A percentile compares a stretch with the other conserved stretches of the same genome.
These are phyloP conservation scores for Eira barbara DNA, from an alignment of 2,113 vertebrate species.

Conservation along the genomic window DNA sequence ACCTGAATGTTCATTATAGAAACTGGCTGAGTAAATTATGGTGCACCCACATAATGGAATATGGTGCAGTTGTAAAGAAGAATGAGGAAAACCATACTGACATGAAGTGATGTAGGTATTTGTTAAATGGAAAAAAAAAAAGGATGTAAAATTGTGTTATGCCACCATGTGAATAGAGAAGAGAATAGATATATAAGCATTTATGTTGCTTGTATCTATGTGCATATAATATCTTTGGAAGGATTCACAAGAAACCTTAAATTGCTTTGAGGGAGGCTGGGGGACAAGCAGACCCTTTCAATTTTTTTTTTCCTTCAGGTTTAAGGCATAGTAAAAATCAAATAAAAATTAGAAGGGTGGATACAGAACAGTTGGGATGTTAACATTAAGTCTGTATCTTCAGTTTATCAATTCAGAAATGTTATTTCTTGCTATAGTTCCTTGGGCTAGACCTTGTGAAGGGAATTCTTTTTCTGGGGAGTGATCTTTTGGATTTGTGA, in stretches of 20 bases:
- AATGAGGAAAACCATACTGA: background rate
- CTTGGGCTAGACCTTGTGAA: conserved; percentile 35
- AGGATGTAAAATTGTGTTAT: background rate
- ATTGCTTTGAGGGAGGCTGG: background rate
- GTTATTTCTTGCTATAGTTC: conserved; percentile 41
- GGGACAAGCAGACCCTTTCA: background rate
- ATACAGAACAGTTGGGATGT: background rate
- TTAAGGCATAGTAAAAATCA: conserved; percentile 44
- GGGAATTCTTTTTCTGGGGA: conserved; percentile 40
- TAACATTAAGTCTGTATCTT: background rate
- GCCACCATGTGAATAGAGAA: background rate
- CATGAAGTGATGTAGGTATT: background rate
- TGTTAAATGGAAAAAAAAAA: background rate
- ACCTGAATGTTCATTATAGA: background rate
- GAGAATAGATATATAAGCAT: background rate
- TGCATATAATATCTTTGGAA: background rate
- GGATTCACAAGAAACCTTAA: background rate
- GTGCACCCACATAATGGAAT: background rate
- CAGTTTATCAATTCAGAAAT: conserved; percentile 44
- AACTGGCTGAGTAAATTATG: conserved; percentile 30
- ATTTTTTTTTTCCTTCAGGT: background rate
- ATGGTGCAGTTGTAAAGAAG: background rate
- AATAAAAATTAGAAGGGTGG: background rate
- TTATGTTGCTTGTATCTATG: background rate
- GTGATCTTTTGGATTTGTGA: conserved; percentile 52